Base-by-base conservation (phyloP, 2,113 vertebrate species). In the Cairina moschata region DNA sequence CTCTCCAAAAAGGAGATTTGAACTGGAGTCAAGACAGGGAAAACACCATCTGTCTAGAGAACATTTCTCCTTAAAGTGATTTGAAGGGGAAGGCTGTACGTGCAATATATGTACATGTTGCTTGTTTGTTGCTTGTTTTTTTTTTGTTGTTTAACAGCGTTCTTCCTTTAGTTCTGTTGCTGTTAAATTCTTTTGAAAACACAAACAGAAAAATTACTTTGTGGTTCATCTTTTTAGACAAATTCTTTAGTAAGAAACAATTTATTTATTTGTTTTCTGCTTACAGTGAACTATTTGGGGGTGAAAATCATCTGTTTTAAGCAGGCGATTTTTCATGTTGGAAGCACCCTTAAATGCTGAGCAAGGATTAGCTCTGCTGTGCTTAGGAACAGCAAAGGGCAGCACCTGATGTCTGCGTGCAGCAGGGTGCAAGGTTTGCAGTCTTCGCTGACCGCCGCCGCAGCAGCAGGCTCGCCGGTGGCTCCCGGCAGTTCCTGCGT, bases 41-140 rank as follows among this genome's bases (percentile, higher is more conserved):
- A 96, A 96, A 97, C 89, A 96, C 95, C 96, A 97, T 97, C 96
- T 97, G 96, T 92, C 77, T 93, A 82, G 86, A 91, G 94, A 82
- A 56, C 81, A 22, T 91, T 96, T 93, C 89, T 90, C 90, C 87
- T 93, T 44, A 79, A 92, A 93, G 83, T 6, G 38, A 54, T 95
- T 92, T 89, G 86, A 73, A 89, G 32, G 86, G 65, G 32, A 82
- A 79, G 83, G 74, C 48, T 84, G 42, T 78, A 12, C 7, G 3
- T 56, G 38, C 74, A 74, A 69, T 88, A 5, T 1, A 32, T 10
- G 72, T 86, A 34, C 7, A 0, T 25, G n/a, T 74, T 90, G 72
- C 59, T 77, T 91, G 63, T 25, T 86, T 73, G 59, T 48, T 92
- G 58, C 34, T 96, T 71, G 36, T 10, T 11, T 29, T 48, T 67